These are phyloP conservation scores for Lottia scabra DNA, from an alignment of 2,888 invertebrate species.

Conservation along the genomic window DNA sequence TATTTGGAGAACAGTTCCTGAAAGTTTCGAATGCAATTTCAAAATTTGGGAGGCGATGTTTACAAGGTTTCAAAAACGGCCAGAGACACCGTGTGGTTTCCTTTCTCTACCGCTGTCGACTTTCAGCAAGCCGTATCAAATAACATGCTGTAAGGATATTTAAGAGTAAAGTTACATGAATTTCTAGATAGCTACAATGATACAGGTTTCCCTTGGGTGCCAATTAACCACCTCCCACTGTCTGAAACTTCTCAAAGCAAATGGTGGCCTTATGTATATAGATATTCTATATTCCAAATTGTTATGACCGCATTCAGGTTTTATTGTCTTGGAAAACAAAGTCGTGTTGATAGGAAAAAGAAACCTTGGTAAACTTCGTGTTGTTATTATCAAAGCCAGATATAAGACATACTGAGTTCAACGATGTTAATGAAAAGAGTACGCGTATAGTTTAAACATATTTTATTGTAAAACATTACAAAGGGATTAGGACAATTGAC, in stretches of 20 bases:
- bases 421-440: no score
- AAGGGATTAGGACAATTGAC: no score
- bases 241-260: background rate
- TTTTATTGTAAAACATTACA: no score
- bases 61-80: no score
- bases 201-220: background rate
- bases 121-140: background rate
- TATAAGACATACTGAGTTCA: no score
- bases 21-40: no score
- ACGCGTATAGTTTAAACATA: no score
- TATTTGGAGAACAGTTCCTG: no score
- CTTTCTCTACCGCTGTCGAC: background rate
- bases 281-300: background rate
- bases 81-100: background rate
- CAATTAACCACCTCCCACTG: constrained; percentile 1
- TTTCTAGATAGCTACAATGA: background rate
- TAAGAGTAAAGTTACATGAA: background rate
- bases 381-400: no score
- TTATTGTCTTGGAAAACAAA: background rate
- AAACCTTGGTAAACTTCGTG: no score
- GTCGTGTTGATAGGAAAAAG: no score
- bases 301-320: constrained; percentile 1
- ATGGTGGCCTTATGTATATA: constrained; percentile 2
- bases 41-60: no score
- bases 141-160: background rate